Evolutionary conservation across 1,140 invertebrate species (phyloP), one percentile per base, ranked within the genome.

Genomic region (Phthorimaea operculella): DNA sequence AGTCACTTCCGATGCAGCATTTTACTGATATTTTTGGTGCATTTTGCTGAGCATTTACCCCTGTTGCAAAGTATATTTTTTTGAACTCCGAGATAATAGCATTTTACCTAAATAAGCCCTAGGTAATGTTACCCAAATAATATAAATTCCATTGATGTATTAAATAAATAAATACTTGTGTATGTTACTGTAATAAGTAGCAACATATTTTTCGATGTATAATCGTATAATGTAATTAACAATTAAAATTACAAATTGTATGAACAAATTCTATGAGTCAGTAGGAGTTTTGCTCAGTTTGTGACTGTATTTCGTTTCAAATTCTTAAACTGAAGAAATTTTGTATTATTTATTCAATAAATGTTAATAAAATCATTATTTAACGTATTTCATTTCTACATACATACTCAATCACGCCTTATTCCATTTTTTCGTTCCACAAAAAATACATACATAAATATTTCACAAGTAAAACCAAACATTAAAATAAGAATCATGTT

Each of bases 301-400:
- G 62, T 66, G 64, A 67, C 60, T 63, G 61, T 63, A 62, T 61
- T 64, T 61, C 68, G 66, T 81, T 76, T 69, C 56, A 67, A 69
- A 76, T 71, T 70, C 60, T 71, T 65, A 66, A 78, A 74, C 63
- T 68, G 67, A 76, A 74, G 75, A 79, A 78, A 68, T 83, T 83
- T 83, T 83, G 79, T 83, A 83, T 83, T 81, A 83, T 83, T 83
- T 83, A 83, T 83, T 83, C 78, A 82, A 84, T 84, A 84, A 84
- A 84, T 84, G 81, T 84, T 84, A 81, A 82, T 84, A 82, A 82
- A 84, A 84, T 82, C 79, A 76, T 61, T 59, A 57, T 52, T 52
- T 60, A 8, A 21, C 64, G 60, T 61, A 62, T 63, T 63, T 66
- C 59, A 48, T 48, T 48, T 48, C n/a, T 48, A 10, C n/a, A 16